Conservation (phyloP, 2,113 vertebrate genomes). For the Cottus gobio region DNA sequence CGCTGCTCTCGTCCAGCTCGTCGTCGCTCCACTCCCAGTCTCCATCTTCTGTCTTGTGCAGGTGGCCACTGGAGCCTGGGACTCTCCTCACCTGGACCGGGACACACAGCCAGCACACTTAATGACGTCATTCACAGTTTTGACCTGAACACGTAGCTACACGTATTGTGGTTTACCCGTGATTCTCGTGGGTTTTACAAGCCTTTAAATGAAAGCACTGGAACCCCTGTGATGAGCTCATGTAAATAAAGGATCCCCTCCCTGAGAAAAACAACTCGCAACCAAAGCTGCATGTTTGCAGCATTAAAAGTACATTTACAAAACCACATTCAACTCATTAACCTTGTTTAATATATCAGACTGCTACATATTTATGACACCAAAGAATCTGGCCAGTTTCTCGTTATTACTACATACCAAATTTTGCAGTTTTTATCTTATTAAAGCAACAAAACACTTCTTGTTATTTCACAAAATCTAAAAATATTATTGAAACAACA, state of each 20-base stretch:
- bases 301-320: background rate
- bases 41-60: constrained; percentile 98
- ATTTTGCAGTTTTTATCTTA: background rate
- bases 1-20: constrained; percentile 94
- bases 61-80: constrained; percentile 96
- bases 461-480: background rate
- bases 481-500: background rate
- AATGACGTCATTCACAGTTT: background rate
- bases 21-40: constrained; percentile 99
- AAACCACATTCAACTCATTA: background rate
- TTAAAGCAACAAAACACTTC: background rate
- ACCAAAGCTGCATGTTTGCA: background rate
- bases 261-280: background rate
- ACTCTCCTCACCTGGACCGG: constrained; percentile 91
- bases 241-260: background rate
- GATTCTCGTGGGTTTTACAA: constrained; percentile 6
- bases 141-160: background rate
- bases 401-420: background rate
- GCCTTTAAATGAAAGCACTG: constrained; percentile 2
- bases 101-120: constrained; percentile 28
- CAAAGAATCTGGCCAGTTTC: background rate
- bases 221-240: background rate
- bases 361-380: background rate
- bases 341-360: background rate
- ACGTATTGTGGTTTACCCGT: constrained; percentile 26